Conservation (phyloP, 2,888 invertebrate species). For the Trilocha varians region DNA sequence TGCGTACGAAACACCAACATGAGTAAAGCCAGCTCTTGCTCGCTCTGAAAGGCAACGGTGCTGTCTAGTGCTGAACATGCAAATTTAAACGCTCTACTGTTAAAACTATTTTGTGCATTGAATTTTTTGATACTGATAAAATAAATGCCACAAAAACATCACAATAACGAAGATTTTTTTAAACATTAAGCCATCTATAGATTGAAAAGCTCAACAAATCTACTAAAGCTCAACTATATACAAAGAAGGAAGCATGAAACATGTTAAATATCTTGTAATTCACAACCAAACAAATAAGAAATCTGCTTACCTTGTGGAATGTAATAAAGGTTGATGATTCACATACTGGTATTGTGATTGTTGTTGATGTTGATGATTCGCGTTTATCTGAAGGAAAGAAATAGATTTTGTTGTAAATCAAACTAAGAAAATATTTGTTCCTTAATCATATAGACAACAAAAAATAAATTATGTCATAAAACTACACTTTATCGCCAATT, state of each 20-base stretch:
- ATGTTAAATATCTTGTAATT: too few relatives aligned
- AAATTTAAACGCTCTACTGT: background rate
- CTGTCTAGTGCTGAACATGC: conserved; percentile 45
- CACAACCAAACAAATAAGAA: too few relatives aligned
- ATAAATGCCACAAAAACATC: background rate
- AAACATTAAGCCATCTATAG: too few relatives aligned
- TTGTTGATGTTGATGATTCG: conserved; percentile 55
- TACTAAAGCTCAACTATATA: too few relatives aligned
- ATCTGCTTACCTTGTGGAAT: conserved; percentile 48
- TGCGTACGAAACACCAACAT: conserved; percentile 69
- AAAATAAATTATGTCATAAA: too few relatives aligned
- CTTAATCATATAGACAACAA: too few relatives aligned
- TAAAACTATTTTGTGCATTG: too few relatives aligned
- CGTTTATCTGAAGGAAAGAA: conserved; percentile 38
- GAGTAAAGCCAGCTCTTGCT: conserved; percentile 60
- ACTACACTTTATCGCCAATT: too few relatives aligned
- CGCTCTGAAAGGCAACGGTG: conserved; percentile 51
- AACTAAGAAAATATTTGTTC: too few relatives aligned
- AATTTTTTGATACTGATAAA: background rate
- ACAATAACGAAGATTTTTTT: too few relatives aligned
- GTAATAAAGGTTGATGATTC: conserved; percentile 59
- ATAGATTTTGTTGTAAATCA: background rate
- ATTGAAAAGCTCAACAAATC: too few relatives aligned
- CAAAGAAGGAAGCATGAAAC: too few relatives aligned
- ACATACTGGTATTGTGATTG: conserved; percentile 53